Evolutionary conservation across 2,888 invertebrate genomes (phyloP).

Genomic region (Agrochola litura): DNA sequence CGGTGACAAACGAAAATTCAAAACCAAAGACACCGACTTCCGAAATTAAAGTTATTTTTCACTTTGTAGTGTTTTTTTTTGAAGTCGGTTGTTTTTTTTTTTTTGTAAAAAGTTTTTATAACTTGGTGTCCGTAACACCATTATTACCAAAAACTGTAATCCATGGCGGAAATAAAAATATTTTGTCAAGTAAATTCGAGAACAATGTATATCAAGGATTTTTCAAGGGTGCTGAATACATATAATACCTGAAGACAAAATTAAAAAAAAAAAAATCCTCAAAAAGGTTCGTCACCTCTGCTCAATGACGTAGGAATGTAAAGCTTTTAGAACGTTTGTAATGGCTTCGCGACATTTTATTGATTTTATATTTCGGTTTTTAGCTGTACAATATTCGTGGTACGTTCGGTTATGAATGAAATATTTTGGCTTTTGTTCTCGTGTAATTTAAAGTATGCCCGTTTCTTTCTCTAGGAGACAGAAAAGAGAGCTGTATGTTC

Average conservation of each 20-base stretch:
- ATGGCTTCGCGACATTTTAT: slow-evolving; percentile 18
- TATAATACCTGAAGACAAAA: neutral
- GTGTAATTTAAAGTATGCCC: neutral
- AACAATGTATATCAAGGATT: too few species aligned
- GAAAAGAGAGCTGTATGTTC: neutral
- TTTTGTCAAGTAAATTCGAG: neutral
- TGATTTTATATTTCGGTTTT: slow-evolving; percentile 36
- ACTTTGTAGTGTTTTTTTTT: too few species aligned
- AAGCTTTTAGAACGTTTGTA: slow-evolving; percentile 19
- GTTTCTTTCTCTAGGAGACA: neutral
- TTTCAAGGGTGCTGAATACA: neutral
- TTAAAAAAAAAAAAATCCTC: neutral
- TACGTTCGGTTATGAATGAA: neutral
- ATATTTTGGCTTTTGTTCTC: slow-evolving; percentile 17
- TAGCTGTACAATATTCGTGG: neutral
- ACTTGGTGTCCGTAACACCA: neutral
- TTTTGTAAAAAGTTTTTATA: too few species aligned
- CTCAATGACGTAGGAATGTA: slow-evolving; percentile 7
- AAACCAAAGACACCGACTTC: too few species aligned
- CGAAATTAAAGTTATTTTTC: too few species aligned
- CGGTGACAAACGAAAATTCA: too few species aligned
- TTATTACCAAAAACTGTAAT: neutral
- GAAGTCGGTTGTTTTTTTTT: too few species aligned
- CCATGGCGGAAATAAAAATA: too few species aligned
- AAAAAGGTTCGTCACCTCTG: slow-evolving; percentile 15